Evolutionary conservation across 92 coral and sea anemone genomes (phyloP), one percentile per base, ranked within the genome.

Genomic region (Phenganax subtilis): DNA sequence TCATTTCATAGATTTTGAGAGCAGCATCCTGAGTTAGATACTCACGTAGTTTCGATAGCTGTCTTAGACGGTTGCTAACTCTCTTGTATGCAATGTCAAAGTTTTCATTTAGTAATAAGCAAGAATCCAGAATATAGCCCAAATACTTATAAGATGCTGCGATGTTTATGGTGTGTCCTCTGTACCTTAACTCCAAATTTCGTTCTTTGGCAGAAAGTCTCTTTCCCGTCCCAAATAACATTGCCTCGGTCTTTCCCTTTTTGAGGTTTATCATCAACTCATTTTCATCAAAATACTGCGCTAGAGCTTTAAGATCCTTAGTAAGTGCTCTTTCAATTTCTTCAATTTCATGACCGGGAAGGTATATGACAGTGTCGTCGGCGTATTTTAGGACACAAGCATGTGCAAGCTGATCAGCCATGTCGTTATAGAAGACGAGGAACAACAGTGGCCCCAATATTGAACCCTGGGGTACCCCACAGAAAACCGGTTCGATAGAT

Each of bases 31-130:
- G 25, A 7, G 55, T 71, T 53, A 71, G 16, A 5, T 71, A 55
- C 12, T 52, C 77, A 53, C 77, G 29, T 12, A 73, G 12, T 55
- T 73, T 73, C 60, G 77, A 53, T 55, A 73, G 51, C 60, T 51
- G 47, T 52, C 59, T 53, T 20, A 73, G 10, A 55, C 77, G 59
- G 28, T 73, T 73, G 7, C 77, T 73, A 12, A 12, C 77, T 55
- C 47, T 73, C 62, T 73, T 73, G 16, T 73, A 73, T 8, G 62
- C 30, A 8, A 51, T 73, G 12, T 73, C 12, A 16, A 73, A 73
- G 51, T 73, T 73, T 73, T 73, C 77, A 47, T 52, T 52, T 0
- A 73, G 62, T 25, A 12, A 16, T 29, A 73, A 73, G 17, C 59
- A 73, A 7, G 77, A 0, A 51, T 73, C 60, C 30, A 73, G 61